Evolutionary conservation across 2,113 vertebrate genomes (phyloP).

Genomic region (Cryptotis parvus): DNA sequence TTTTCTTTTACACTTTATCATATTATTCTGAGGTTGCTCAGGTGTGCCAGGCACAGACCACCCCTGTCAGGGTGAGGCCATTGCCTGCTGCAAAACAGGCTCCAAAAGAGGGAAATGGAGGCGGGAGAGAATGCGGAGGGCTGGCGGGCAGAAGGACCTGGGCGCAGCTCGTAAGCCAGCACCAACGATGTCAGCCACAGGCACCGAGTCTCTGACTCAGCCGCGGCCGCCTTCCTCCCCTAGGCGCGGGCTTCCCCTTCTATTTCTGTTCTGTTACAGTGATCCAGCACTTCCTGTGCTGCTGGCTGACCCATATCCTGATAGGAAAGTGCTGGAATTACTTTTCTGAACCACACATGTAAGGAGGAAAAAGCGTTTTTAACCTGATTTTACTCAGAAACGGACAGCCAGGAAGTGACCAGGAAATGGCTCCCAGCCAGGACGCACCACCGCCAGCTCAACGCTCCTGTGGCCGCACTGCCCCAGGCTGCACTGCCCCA

Average conservation of each 20-base stretch:
- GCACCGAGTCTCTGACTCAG: neutral
- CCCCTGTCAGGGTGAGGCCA: rapidly evolving
- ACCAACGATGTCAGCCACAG: no score
- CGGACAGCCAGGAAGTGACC: neutral
- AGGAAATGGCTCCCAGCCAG: neutral
- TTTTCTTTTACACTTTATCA: neutral
- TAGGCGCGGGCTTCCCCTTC: conserved; percentile 60
- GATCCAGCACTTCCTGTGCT: conserved; percentile 61
- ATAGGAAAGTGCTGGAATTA: conserved; percentile 65
- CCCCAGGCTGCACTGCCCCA: rapidly evolving
- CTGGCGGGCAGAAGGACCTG: rapidly evolving
- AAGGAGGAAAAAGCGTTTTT: conserved; percentile 60
- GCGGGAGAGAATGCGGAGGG: rapidly evolving
- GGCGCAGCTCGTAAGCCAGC: rapidly evolving
- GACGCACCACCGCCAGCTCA: neutral
- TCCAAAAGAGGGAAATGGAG: neutral
- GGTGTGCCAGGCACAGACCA: rapidly evolving
- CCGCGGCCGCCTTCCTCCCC: no score
- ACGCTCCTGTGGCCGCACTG: rapidly evolving
- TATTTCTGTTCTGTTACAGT: conserved; percentile 71
- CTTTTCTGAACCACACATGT: conserved; percentile 43
- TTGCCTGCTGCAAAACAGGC: neutral
- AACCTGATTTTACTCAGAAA: conserved; percentile 65
- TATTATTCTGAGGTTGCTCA: neutral
- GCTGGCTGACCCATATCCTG: conserved; percentile 77